Conservation (phyloP, 2,888 invertebrate genomes). For the Embidobia sp. region DNA sequence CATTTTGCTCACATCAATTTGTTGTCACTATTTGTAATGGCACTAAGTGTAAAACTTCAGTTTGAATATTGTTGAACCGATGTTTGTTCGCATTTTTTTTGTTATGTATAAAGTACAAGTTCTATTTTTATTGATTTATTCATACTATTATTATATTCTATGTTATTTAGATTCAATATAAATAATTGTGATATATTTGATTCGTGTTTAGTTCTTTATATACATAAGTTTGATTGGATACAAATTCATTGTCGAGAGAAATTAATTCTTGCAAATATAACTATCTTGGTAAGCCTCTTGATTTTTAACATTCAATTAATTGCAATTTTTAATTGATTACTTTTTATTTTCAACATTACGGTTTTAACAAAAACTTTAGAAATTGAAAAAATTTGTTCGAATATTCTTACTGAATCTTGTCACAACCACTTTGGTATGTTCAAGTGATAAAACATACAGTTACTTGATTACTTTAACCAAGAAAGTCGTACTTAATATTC, state of each 20-base stretch:
- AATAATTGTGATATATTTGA: too few species aligned
- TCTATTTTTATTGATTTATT: too few species aligned
- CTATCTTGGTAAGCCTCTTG: too few species aligned
- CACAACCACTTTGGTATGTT: not conserved
- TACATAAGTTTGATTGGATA: too few species aligned
- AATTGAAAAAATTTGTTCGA: not conserved
- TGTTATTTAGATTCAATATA: not conserved
- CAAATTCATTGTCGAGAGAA: too few species aligned
- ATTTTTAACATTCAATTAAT: too few species aligned
- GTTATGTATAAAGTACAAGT: too few species aligned
- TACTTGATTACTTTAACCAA: not conserved
- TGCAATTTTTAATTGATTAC: not conserved
- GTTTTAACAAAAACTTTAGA: not conserved
- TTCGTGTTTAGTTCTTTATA: too few species aligned
- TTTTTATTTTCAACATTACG: not conserved
- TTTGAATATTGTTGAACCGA: slow-evolving; percentile 6
- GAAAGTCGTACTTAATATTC: slow-evolving; percentile 33
- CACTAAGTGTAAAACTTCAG: slow-evolving; percentile 29
- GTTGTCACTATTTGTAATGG: not conserved
- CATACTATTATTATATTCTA: not conserved
- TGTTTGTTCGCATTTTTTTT: not conserved
- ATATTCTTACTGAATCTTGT: slow-evolving; percentile 10
- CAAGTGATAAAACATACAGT: slow-evolving; percentile 6
- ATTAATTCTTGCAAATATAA: too few species aligned
- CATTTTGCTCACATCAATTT: not conserved